Base-by-base conservation (phyloP, 1,140 invertebrate species). In the Mya arenaria region DNA sequence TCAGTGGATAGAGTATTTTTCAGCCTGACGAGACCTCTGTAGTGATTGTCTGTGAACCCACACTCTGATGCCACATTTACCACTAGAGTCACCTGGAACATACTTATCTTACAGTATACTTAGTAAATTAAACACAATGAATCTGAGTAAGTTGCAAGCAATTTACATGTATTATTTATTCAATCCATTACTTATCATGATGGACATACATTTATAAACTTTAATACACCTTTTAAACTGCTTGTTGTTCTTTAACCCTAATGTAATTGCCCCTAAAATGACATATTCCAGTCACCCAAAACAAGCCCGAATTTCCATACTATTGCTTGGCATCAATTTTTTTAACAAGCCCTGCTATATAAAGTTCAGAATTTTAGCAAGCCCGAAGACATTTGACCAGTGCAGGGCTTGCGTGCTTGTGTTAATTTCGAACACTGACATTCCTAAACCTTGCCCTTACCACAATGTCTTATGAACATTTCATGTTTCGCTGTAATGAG, bases 31-130 rank as follows among this genome's bases (percentile, higher is more conserved):
- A 98, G 92, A 88, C 96, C 95, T 84, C 91, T 94, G 91, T 97
- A 97, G 91, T 97, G 96, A 28, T 93, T 94, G 30, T 95, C 94
- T 6, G 97, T 97, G 55, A 96, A 94, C 4, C 96, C 96, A 93
- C 97, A 98, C 84, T 97, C 94, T 32, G 96, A 97, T 0, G 97
- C 97, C 37, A 97, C 97, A 91, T 98, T 98, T 0, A 97, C 96
- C 55, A 98, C 95, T 25, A 98, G 92, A 4, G 95, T 91, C 0
- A 96, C 95, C 90, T 94, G 83, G 13, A 78, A 28, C 3, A 52
- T n/a, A 71, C 3, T 19, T 6, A 15, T 6, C 34, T 19, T 66
- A 28, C 10, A 60, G 28, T 25, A 60, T 10, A 19, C 10, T 10
- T 10, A 60, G 8, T 13, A 10, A 13, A 10, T 25, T 15, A 10